phyloP scores from a whole-genome alignment of 1,140 invertebrate species.

The Habropoda laboriosa region DNA sequence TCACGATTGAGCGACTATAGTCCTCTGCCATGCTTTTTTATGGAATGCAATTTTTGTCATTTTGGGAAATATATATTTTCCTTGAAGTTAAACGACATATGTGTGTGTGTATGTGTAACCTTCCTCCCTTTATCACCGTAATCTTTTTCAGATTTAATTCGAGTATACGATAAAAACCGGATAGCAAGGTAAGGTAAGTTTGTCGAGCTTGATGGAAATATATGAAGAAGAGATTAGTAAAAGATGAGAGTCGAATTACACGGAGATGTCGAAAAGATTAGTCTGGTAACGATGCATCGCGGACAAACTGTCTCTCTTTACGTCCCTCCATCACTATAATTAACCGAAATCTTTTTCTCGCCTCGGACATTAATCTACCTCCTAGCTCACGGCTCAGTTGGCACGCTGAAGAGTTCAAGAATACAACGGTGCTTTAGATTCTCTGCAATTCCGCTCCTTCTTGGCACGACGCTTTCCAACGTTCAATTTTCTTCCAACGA shows the following conservation, averaged over 20 bases:
- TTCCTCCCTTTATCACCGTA: neutral
- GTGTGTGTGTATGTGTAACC: no score
- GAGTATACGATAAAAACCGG: no score
- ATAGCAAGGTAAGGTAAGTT: neutral
- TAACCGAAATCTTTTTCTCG: slow-evolving; percentile 32
- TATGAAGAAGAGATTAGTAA: neutral
- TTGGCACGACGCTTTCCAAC: slow-evolving; percentile 23
- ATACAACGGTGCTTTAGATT: slow-evolving; percentile 39
- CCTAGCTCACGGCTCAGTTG: slow-evolving; percentile 35
- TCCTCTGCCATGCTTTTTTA: slow-evolving; percentile 45
- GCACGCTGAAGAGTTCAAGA: slow-evolving; percentile 36
- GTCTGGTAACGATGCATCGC: neutral
- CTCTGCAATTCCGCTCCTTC: neutral
- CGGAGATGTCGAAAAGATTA: neutral
- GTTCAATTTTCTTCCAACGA: neutral
- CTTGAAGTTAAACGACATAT: neutral
- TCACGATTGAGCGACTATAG: slow-evolving; percentile 8
- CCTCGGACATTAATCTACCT: slow-evolving; percentile 21
- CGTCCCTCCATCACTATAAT: slow-evolving; percentile 12
- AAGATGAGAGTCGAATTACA: neutral
- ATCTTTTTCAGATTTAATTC: no score
- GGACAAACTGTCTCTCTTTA: neutral
- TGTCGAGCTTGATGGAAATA: neutral
- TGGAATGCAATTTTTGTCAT: slow-evolving; percentile 41
- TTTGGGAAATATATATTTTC: slow-evolving; percentile 46